These are phyloP conservation scores for Dexiosoma caninum DNA, from an alignment of 2,888 invertebrate genomes.

Conservation along the genomic window DNA sequence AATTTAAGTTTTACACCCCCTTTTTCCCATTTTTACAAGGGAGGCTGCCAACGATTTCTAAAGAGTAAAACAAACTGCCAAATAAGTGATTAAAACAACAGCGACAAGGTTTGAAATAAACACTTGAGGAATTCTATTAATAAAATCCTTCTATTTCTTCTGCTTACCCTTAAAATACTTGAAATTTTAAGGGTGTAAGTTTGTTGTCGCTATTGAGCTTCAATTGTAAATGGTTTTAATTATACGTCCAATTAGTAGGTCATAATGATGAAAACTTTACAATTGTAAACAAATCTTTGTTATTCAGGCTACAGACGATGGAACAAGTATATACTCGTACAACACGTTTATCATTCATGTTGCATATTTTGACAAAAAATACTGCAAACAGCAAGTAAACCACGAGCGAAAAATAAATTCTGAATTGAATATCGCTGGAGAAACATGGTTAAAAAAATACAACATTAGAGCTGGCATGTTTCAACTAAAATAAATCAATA, in stretches of 20 bases:
- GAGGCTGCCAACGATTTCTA: conserved; percentile 15
- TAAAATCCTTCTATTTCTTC: conserved; percentile 9
- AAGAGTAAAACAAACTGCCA: background rate
- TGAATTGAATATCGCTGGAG: no score
- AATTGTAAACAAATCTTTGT: conserved; percentile 24
- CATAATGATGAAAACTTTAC: conserved; percentile 53
- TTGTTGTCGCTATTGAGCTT: conserved; percentile 66
- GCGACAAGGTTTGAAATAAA: conserved; percentile 43
- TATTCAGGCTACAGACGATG: no score
- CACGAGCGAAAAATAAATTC: no score
- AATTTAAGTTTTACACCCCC: conserved; percentile 56
- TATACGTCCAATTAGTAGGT: conserved; percentile 76
- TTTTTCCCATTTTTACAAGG: conserved; percentile 1
- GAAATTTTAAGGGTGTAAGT: conserved; percentile 57
- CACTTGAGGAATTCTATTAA: conserved; percentile 49
- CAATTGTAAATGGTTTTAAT: conserved; percentile 75
- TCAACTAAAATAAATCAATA: no score
- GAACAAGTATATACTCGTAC: no score
- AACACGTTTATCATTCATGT: no score
- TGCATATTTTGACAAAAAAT: no score
- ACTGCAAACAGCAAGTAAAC: no score
- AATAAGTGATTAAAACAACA: conserved; percentile 4
- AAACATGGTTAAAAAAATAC: no score
- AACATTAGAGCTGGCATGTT: no score
- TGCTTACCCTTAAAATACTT: conserved; percentile 40